A percentile compares a stretch with the other conserved stretches of the same genome.
These are phyloP conservation scores for Aphelinus certus DNA, from an alignment of 1,140 invertebrate species.

Conservation along the genomic window DNA sequence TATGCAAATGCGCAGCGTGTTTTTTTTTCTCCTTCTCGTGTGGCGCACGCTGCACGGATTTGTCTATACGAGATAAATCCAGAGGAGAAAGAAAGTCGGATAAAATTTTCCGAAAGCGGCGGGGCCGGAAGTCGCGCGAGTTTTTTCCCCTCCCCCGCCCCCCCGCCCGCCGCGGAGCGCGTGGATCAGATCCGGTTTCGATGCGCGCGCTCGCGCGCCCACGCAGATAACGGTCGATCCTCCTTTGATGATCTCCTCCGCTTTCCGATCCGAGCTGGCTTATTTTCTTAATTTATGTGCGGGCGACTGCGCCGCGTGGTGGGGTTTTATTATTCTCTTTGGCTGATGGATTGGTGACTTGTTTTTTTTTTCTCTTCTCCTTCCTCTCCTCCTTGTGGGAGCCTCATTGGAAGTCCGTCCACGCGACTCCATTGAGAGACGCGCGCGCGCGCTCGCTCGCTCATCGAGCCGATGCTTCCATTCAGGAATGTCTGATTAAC, in stretches of 20 bases:
- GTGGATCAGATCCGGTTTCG: conserved; percentile 30
- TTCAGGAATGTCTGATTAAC: too few species aligned
- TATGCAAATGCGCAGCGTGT: conserved; percentile 27
- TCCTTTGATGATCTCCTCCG: neutral
- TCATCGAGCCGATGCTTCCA: too few species aligned
- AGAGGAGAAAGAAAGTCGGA: neutral
- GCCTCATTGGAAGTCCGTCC: too few species aligned
- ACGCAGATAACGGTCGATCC: conserved; percentile 40
- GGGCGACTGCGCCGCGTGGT: too few species aligned
- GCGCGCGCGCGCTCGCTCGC: too few species aligned
- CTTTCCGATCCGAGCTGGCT: conserved; percentile 4
- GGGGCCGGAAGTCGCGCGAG: neutral
- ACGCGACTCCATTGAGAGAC: too few species aligned
- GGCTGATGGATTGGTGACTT: too few species aligned
- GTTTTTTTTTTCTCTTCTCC: conserved; percentile 43
- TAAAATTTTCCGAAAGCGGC: neutral
- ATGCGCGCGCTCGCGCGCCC: conserved; percentile 18
- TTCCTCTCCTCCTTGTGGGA: neutral
- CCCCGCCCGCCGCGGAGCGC: neutral
- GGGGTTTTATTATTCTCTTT: too few species aligned
- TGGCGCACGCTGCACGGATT: too few species aligned
- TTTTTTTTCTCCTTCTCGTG: neutral
- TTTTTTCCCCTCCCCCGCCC: conserved; percentile 4
- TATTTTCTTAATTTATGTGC: conserved; percentile 17
- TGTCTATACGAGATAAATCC: neutral